Base-by-base conservation (phyloP, 2,113 vertebrate genomes). In the Cheilinus undulatus region DNA sequence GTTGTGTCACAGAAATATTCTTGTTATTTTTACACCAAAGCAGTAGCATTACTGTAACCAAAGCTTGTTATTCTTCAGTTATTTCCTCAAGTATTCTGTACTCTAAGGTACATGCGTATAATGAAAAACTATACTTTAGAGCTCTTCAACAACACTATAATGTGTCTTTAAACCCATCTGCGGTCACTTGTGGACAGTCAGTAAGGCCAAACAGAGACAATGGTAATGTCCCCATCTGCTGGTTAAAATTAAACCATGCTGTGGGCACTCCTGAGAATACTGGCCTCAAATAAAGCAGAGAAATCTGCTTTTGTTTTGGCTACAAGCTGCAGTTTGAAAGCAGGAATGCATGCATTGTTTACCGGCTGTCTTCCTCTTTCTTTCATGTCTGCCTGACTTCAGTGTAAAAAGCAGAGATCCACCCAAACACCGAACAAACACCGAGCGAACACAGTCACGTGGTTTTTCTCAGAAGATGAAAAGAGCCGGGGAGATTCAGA, bases 221-320 rank as follows among this genome's bases (percentile, higher is more conserved):
- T 65, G 56, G 32, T 38, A 62, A 76, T 73, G 78, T 73, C 83
- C 34, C 83, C 87, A 89, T 78, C 83, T 88, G 66, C 73, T 89
- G 81, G 85, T 62, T 73, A 64, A 34, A 59, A n/a, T 23, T 28
- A 32, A 10, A 40, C 0, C 5, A 1, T 28, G 19, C 7, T 42
- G 19, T 42, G 3, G 45, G n/a, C 24, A 3, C 10, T 17, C 11
- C n/a, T 36, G 50, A 51, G 27, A 67, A 58, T 75, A 45, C n/a
- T 1, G 7, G 19, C n/a, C 10, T 57, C 22, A 26, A 57, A 76
- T 58, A 65, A 80, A 73, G 73, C 7, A 27, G 28, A 60, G 22
- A 12, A 15, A 28, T n/a, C 20, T 15, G 40, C 32, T 26, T 40
- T 70, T 86, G 76, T 83, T 92, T 75, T 83, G 85, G 60, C 84